Conservation (phyloP, 23 tunicate species). For the Ascidia mentula region DNA sequence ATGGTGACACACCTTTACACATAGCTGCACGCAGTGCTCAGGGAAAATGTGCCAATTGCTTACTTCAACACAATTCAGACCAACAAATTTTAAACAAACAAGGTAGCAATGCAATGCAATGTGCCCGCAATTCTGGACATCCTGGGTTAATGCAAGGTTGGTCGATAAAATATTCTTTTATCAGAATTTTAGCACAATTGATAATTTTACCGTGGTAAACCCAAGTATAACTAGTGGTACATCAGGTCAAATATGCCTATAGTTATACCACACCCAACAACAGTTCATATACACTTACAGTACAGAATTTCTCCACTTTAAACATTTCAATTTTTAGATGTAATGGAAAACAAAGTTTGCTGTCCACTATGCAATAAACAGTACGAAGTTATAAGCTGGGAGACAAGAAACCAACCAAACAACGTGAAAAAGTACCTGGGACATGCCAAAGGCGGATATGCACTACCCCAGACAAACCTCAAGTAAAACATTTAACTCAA, state of each 20-base stretch:
- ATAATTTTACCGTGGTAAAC: too few relatives aligned
- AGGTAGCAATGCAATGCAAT: slow-evolving; percentile 30
- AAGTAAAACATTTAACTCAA: too few relatives aligned
- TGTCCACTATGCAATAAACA: slow-evolving; percentile 46
- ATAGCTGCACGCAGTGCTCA: slow-evolving; percentile 20
- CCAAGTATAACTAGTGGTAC: too few relatives aligned
- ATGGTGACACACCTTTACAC: slow-evolving; percentile 58
- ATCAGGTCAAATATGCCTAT: too few relatives aligned
- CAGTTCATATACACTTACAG: neutral
- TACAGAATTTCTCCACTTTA: neutral
- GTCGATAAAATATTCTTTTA: neutral
- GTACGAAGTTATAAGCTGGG: slow-evolving; percentile 47
- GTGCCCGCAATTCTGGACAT: slow-evolving; percentile 59
- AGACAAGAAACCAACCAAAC: slow-evolving; percentile 56
- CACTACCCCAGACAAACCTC: slow-evolving; percentile 40
- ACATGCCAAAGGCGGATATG: slow-evolving; percentile 25
- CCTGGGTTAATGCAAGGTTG: slow-evolving; percentile 52
- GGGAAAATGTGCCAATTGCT: slow-evolving; percentile 55
- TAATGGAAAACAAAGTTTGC: slow-evolving; percentile 35
- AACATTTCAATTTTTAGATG: slow-evolving; percentile 23
- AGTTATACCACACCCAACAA: too few relatives aligned
- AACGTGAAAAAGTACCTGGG: slow-evolving; percentile 30
- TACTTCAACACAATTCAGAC: slow-evolving; percentile 51
- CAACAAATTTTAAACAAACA: slow-evolving; percentile 9
- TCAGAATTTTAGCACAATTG: neutral